Evolutionary conservation across 2,888 invertebrate species (phyloP), one percentile per base, ranked within the genome.

Genomic region (Anoplius nigerrimus): DNA sequence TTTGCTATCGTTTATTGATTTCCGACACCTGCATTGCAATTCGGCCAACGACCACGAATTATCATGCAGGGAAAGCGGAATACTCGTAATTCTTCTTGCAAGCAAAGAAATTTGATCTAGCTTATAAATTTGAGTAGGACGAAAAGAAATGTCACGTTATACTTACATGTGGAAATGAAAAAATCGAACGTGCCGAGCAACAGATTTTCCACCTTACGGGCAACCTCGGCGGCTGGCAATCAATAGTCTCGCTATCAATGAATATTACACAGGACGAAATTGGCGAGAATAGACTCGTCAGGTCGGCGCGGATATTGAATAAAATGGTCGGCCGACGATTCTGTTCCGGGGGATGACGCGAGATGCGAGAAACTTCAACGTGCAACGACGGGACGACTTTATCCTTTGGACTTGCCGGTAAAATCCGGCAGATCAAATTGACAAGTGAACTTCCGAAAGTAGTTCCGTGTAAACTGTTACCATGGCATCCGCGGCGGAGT

Each of bases 361-460:
- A 21, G 61, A 64, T 46, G 59, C 51, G 43, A 45, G 46, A 54
- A 65, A 22, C 11, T 34, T 34, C 11, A 3, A 11, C 34, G 11
- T 53, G 53, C 13, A n/a, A 34, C 45, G 45, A 61, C 45, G 55
- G 61, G 42, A 53, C 16, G 15, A 22, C 53, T 18, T 66, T 68
- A 27, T 62, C 67, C 22, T 46, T 81, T 79, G 73, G 77, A 78
- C 79, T 77, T 79, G 75, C 81, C 79, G 82, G 82, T 74, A 72
- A 78, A 34, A 78, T 74, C 71, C 72, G 71, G 71, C 74, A 66
- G 72, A 72, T 82, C 75, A 68, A 74, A 72, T 73, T 79, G 78
- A 80, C 72, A 77, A 70, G 72, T 70, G 81, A 82, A 82, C 80
- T 84, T 86, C 82, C 82, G 84, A 83, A 85, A 85, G 84, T 85